A percentile compares a stretch with the other conserved stretches of the same genome.
These are phyloP conservation scores for Fragum fragum DNA, from an alignment of 2,888 invertebrate genomes.

Conservation along the genomic window DNA sequence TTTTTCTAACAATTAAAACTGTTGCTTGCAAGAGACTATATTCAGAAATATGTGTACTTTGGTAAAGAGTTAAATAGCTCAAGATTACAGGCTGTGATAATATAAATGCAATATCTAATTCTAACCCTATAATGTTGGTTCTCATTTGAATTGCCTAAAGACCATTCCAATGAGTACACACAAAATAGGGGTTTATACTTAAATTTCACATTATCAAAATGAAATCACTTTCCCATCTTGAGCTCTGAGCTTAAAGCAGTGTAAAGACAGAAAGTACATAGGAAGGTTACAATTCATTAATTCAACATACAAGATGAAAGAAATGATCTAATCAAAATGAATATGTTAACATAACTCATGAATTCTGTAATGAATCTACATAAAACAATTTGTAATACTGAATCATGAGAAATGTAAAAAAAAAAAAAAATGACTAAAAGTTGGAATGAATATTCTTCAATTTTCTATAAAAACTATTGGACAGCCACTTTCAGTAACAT, in stretches of 20 bases:
- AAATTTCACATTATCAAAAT: too few relatives aligned
- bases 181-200: too few relatives aligned
- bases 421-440: constrained; percentile 54
- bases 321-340: constrained; percentile 2
- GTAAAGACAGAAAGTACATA: constrained; percentile 18
- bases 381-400: constrained; percentile 61
- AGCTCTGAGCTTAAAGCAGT: background rate
- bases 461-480: constrained; percentile 45
- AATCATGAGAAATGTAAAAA: constrained; percentile 68
- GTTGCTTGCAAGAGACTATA: too few relatives aligned
- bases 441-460: constrained; percentile 66
- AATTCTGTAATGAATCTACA: constrained; percentile 63
- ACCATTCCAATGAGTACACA: too few relatives aligned
- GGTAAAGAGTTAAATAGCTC: too few relatives aligned
- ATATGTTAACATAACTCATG: constrained; percentile 65
- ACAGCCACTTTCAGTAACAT: constrained; percentile 84
- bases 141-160: too few relatives aligned
- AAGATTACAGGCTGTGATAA: too few relatives aligned
- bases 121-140: too few relatives aligned
- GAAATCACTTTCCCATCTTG: too few relatives aligned
- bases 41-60: too few relatives aligned
- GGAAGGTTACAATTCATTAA: background rate
- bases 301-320: constrained; percentile 23
- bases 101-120: too few relatives aligned
- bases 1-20: too few relatives aligned